Base-by-base conservation (phyloP, 23 tunicate species). In the Halocynthia aurantium region DNA sequence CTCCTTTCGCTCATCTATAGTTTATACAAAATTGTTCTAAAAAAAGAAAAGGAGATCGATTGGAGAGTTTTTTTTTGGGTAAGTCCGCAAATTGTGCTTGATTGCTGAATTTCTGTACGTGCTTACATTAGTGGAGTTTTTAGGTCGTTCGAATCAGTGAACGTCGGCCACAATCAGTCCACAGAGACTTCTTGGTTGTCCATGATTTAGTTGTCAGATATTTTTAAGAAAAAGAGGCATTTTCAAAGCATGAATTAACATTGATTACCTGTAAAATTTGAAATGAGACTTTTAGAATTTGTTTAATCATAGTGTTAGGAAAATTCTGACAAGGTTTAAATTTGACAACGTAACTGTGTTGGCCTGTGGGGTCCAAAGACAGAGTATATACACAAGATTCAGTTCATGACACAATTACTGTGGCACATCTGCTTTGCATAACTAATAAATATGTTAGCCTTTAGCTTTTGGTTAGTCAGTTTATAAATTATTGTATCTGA, bases 1-100 rank as follows among this genome's bases (percentile, higher is more conserved):
- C 82, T 76, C 5, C 79, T 92, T 20, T 82, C 92, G 21, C 81
- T 92, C 81, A 52, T 55, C 63, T 92, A 92, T 82, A 71, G 81
- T 57, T 53, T 92, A 71, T 92, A 86, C 69, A 76, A 90, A 17
- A 76, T 90, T 31, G 65, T 90, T 13, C 81, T 90, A 84, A 90
- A 90, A 52, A 60, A 76, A 49, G 86, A 85, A 61, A 51, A 53
- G 11, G 51, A 50, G 10, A 49, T 81, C 51, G 81, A 84, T 7
- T 52, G 77, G 81, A 6, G n/a, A 19, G 70, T 80, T 19, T 69
- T 77, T 8, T 40, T 85, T 10, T 78, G 85, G 97, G 97, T 90
- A 11, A 76, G 62, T 54, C 8, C 1, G 44, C 44, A 10, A 20
- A 65, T 15, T 65, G 22, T 13, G 15, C 63, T 58, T 58, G 17